Conservation (phyloP, 2,797 vertebrate species). For the Amphiprion clarkii region DNA sequence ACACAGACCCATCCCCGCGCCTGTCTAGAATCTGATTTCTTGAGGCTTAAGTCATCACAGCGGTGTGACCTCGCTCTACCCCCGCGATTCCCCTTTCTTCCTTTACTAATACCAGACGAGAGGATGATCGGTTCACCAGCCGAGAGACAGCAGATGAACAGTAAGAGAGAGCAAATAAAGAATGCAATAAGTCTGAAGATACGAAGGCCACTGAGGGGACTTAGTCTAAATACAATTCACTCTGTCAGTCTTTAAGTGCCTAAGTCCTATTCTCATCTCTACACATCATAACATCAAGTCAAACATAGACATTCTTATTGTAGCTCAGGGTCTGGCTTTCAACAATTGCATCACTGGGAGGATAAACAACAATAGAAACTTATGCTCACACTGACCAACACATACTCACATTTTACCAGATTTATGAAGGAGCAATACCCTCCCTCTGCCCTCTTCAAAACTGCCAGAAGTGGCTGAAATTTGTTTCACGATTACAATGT, state of each 20-base stretch:
- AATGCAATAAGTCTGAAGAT: constrained; percentile 49
- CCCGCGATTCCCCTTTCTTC: constrained; percentile 19
- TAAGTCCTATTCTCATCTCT: constrained; percentile 39
- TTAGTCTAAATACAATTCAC: constrained; percentile 60
- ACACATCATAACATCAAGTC: constrained; percentile 49
- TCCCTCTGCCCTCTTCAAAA: constrained; percentile 46
- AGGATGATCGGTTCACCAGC: constrained; percentile 61
- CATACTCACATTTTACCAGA: constrained; percentile 46
- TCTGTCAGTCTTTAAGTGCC: constrained; percentile 55
- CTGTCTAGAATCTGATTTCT: constrained; percentile 57
- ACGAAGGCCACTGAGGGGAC: constrained; percentile 42
- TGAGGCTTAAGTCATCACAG: constrained; percentile 66
- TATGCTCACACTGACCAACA: constrained; percentile 1
- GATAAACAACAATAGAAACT: constrained; percentile 30
- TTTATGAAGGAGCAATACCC: constrained; percentile 54
- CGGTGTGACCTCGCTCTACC: constrained; percentile 21
- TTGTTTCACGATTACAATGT: constrained; percentile 61
- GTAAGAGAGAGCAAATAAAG: constrained; percentile 56
- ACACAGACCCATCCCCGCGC: constrained; percentile 43
- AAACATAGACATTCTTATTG: constrained; percentile 62
- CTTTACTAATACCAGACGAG: constrained; percentile 61
- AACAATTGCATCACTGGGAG: constrained; percentile 21
- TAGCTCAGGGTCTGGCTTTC: constrained; percentile 51
- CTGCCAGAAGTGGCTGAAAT: constrained; percentile 53
- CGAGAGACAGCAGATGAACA: constrained; percentile 46